Evolutionary conservation across 2,113 vertebrate genomes (phyloP).

Genomic region (Bungarus multicinctus): DNA sequence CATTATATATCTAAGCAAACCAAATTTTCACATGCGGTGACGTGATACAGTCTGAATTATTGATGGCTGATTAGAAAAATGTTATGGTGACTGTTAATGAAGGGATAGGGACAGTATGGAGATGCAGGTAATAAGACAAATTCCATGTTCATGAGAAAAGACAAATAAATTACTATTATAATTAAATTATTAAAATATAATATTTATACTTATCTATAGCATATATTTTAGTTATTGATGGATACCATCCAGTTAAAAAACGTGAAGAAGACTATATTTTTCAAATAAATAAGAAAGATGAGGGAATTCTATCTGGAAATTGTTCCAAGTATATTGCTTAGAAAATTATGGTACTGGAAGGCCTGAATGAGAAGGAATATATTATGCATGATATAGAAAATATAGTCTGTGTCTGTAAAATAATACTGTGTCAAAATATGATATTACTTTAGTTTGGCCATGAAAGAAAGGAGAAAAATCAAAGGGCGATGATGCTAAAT

Average conservation of each 20-base stretch:
- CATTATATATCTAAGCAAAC: background rate
- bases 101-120: background rate
- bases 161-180: background rate
- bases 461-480: background rate
- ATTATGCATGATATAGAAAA: background rate
- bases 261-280: background rate
- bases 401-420: background rate
- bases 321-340: background rate
- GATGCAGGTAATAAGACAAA: background rate
- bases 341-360: background rate
- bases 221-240: background rate
- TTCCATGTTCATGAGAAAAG: background rate
- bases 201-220: background rate
- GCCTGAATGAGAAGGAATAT: background rate
- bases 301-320: background rate
- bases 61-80: background rate
- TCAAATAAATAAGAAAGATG: background rate
- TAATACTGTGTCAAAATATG: background rate
- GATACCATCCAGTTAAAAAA: background rate
- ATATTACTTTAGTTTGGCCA: background rate
- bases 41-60: background rate
- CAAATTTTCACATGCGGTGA: background rate
- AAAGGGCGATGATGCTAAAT: background rate
- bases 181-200: background rate
- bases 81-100: background rate